Evolutionary conservation across 2,797 vertebrate genomes (phyloP).

Genomic region (Euphonia xanthogaster): DNA sequence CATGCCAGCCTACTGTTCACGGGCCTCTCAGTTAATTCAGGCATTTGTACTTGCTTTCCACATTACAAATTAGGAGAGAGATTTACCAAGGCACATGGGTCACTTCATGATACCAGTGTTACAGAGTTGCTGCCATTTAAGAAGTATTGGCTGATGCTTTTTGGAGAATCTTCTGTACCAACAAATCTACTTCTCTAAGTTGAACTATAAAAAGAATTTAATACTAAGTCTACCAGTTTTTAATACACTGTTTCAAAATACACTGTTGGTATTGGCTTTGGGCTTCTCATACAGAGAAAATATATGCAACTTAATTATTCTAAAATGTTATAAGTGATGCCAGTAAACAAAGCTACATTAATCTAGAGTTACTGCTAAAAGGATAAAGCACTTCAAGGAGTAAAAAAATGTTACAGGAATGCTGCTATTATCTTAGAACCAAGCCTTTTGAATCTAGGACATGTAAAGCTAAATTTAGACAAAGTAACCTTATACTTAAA

Average conservation of each 20-base stretch:
- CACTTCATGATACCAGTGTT: neutral
- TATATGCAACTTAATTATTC: neutral
- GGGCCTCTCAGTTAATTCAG: neutral
- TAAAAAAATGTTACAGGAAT: neutral
- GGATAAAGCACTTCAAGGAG: neutral
- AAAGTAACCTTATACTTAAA: neutral
- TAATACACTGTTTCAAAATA: neutral
- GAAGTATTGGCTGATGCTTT: neutral
- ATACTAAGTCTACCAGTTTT: neutral
- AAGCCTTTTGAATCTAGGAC: neutral
- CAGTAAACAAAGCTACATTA: neutral
- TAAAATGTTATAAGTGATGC: accelerated
- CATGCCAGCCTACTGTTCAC: neutral
- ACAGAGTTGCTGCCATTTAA: neutral
- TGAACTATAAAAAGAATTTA: neutral
- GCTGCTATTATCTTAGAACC: neutral
- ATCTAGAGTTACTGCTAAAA: neutral
- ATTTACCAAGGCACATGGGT: neutral
- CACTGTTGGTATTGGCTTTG: neutral
- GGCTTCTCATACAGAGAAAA: neutral
- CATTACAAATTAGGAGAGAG: neutral
- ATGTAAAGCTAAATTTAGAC: neutral
- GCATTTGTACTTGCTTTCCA: neutral
- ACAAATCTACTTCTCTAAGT: neutral
- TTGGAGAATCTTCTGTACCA: neutral